Evolutionary conservation across 2,888 invertebrate genomes (phyloP).

Genomic region (Strigamia maritima): DNA sequence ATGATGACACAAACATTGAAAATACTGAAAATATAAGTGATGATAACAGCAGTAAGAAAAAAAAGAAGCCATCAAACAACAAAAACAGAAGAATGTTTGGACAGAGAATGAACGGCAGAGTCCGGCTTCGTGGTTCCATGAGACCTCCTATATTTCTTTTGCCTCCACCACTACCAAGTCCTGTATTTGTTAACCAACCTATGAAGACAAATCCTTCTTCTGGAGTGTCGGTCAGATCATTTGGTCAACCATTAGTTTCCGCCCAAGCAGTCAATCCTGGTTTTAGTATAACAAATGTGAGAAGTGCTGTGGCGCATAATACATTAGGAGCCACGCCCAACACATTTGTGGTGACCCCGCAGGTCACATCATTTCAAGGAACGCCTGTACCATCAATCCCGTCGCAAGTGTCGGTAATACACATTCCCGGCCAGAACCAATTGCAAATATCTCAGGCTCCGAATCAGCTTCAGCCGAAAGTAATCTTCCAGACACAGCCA

Average conservation of each 20-base stretch:
- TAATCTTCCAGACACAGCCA: neutral
- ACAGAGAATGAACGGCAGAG: neutral
- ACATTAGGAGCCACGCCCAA: neutral
- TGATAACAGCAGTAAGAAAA: neutral
- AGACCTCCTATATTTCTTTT: constrained; percentile 7
- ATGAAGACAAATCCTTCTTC: neutral
- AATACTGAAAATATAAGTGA: neutral
- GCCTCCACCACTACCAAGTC: neutral
- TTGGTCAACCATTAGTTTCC: neutral
- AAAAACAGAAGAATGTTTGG: constrained; percentile 12
- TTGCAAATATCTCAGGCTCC: neutral
- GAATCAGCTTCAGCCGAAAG: neutral
- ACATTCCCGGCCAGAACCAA: neutral
- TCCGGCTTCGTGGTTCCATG: neutral
- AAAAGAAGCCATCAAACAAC: neutral
- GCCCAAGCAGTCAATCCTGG: neutral
- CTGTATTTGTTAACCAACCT: neutral
- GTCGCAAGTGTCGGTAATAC: neutral
- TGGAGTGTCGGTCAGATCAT: neutral
- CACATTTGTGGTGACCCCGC: neutral
- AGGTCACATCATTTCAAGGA: neutral
- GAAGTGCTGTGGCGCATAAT: neutral
- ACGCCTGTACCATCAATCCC: neutral
- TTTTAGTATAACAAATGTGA: neutral
- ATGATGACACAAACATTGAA: neutral